These are phyloP conservation scores for Macrophya annulata DNA, from an alignment of 2,888 invertebrate species.

Conservation along the genomic window DNA sequence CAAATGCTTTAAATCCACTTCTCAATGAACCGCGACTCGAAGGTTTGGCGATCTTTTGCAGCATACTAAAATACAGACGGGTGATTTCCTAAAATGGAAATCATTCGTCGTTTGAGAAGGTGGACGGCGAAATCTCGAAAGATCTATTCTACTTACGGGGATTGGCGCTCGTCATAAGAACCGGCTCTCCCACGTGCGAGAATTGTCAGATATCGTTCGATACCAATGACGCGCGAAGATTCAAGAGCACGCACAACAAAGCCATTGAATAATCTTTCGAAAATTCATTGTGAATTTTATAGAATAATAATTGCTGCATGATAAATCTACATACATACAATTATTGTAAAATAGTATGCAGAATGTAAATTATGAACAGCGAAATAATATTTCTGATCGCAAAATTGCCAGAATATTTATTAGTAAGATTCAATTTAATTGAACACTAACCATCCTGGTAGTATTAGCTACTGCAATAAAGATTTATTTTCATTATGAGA, in stretches of 20 bases:
- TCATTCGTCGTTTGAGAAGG: constrained; percentile 64
- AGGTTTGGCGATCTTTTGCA: constrained; percentile 84
- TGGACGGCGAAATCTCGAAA: constrained; percentile 36
- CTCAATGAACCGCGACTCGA: constrained; percentile 81
- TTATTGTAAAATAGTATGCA: too few relatives aligned
- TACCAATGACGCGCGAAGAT: background rate
- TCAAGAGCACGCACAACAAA: background rate
- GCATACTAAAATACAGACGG: constrained; percentile 81
- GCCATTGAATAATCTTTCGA: background rate
- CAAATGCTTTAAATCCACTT: constrained; percentile 81
- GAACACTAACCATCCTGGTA: background rate
- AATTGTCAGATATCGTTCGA: constrained; percentile 5
- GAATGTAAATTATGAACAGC: background rate
- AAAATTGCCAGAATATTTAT: background rate
- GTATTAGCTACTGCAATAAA: background rate
- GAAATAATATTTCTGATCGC: background rate
- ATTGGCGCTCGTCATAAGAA: constrained; percentile 9
- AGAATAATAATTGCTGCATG: background rate
- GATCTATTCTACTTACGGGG: constrained; percentile 45
- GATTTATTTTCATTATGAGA: background rate
- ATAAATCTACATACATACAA: background rate
- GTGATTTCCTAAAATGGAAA: constrained; percentile 77
- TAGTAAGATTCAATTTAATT: constrained; percentile 6
- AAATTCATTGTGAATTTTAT: background rate
- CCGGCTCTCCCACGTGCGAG: constrained; percentile 46